These are phyloP conservation scores for Dermochelys coriacea DNA, from an alignment of 2,797 vertebrate species.

Conservation along the genomic window DNA sequence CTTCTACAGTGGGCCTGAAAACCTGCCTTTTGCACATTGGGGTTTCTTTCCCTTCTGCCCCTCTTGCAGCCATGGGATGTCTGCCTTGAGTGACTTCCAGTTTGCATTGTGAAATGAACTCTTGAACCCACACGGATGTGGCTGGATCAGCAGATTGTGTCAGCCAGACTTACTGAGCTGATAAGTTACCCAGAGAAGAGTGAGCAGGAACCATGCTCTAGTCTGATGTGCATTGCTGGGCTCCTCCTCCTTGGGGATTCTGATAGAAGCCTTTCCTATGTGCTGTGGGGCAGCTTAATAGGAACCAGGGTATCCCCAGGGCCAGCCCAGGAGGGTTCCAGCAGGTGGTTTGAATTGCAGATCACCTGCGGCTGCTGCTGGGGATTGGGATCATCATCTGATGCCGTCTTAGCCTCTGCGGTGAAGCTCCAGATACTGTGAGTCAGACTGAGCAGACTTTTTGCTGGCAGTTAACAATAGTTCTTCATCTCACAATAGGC, in stretches of 20 bases:
- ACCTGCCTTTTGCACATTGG: background rate
- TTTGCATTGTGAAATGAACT: background rate
- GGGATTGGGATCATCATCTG: background rate
- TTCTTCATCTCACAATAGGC: background rate
- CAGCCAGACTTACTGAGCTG: background rate
- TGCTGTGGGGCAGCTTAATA: background rate
- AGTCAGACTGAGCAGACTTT: background rate
- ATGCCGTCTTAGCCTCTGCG: background rate
- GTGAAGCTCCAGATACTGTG: background rate
- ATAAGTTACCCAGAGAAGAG: no score
- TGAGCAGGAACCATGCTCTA: background rate
- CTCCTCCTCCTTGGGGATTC: background rate
- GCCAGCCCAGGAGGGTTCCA: background rate
- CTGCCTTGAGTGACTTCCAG: background rate
- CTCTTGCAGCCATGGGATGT: background rate
- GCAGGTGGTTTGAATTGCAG: background rate
- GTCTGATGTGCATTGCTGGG: background rate
- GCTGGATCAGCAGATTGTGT: background rate
- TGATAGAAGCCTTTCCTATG: background rate
- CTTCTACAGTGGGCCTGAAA: background rate
- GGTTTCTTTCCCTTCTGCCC: no score
- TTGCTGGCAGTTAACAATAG: background rate
- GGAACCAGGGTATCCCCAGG: background rate
- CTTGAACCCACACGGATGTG: background rate
- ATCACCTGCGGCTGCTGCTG: background rate